A percentile compares a stretch with the other conserved stretches of the same genome.
Evolutionary conservation across 2,113 vertebrate species (phyloP).

Genomic region (Cyprinodon variegatus): DNA sequence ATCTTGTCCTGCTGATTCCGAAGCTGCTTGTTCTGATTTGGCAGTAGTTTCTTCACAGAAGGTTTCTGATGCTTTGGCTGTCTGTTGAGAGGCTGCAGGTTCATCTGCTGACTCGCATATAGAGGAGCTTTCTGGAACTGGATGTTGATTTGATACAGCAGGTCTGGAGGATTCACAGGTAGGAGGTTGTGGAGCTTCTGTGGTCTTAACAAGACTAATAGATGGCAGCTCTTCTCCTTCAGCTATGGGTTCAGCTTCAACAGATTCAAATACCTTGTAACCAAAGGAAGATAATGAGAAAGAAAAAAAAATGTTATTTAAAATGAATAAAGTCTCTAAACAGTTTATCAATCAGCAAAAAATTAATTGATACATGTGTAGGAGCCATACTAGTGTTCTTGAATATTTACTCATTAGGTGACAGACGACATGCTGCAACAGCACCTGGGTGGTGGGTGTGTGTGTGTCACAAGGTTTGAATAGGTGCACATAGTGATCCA

Average conservation of each 20-base stretch:
- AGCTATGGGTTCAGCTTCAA: constrained; percentile 75
- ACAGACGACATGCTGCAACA: no score
- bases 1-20: constrained; percentile 8
- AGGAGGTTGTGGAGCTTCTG: constrained; percentile 84
- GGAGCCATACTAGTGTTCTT: no score
- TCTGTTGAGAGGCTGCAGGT: constrained; percentile 22
- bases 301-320: not conserved
- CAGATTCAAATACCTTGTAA: constrained; percentile 89
- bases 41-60: constrained; percentile 33
- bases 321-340: not conserved
- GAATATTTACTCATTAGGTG: no score
- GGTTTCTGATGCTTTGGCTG: constrained; percentile 27
- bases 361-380: no score
- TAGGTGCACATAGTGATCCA: no score
- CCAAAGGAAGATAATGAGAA: constrained; percentile 1
- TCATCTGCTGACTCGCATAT: constrained; percentile 70
- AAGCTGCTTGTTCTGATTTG: constrained; percentile 28
- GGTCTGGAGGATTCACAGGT: constrained; percentile 84
- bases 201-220: constrained; percentile 61
- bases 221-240: constrained; percentile 78
- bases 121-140: constrained; percentile 77
- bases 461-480: no score
- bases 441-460: no score
- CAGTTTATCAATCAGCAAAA: no score
- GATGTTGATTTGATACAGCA: constrained; percentile 80